Evolutionary conservation across 2,888 invertebrate genomes (phyloP).

Genomic region (Idaea dimidiata): DNA sequence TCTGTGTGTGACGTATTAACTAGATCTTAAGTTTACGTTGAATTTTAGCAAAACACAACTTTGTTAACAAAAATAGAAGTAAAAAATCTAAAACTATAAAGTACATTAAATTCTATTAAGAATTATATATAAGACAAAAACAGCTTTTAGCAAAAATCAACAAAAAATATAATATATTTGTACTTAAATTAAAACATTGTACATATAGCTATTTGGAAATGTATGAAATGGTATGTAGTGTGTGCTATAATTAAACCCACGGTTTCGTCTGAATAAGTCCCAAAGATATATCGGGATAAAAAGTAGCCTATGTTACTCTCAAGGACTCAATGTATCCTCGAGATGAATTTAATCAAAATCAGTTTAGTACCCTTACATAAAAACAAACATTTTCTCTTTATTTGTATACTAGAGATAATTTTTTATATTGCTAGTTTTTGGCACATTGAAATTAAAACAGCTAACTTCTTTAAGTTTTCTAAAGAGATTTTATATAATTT

Average conservation of each 20-base stretch:
- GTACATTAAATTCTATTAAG: not conserved
- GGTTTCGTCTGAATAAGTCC: not conserved
- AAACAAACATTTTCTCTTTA: too few species aligned
- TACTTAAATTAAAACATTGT: not conserved
- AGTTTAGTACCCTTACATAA: not conserved
- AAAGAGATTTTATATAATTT: not conserved
- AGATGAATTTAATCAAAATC: not conserved
- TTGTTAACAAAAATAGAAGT: not conserved
- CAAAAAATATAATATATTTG: not conserved
- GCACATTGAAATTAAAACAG: not conserved
- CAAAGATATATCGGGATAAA: not conserved
- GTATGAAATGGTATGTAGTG: not conserved
- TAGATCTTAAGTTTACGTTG: too few species aligned
- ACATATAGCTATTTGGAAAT: not conserved
- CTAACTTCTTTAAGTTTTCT: not conserved
- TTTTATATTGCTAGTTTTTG: not conserved
- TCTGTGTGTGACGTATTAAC: too few species aligned
- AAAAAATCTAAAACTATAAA: not conserved
- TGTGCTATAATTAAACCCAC: too few species aligned
- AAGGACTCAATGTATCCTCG: not conserved
- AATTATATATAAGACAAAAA: not conserved
- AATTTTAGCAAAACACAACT: not conserved
- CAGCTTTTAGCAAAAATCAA: not conserved
- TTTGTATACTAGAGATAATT: not conserved
- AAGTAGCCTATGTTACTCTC: not conserved